Conservation (phyloP, 1,140 invertebrate genomes). For the Phenacoccus solenopsis region DNA sequence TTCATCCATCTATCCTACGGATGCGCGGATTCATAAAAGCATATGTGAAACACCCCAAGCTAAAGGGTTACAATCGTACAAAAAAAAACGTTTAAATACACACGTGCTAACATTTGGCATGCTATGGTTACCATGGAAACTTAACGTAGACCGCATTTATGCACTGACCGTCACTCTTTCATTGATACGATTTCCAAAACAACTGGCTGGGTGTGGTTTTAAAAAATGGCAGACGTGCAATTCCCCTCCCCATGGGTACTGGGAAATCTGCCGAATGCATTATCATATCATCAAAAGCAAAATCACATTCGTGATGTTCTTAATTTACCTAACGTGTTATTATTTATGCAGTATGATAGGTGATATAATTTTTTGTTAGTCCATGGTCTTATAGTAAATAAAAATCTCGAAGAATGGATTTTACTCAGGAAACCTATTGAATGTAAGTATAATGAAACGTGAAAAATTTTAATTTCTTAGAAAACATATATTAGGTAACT, state of each 20-base stretch:
- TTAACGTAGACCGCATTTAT: background rate
- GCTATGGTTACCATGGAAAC: slow-evolving; percentile 5
- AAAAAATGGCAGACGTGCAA: slow-evolving; percentile 1
- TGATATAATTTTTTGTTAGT: no score
- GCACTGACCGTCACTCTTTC: background rate
- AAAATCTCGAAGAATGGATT: no score
- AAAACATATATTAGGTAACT: no score
- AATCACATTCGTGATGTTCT: background rate
- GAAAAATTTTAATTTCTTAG: no score
- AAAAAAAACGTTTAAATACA: background rate
- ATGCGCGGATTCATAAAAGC: background rate
- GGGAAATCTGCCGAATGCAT: background rate
- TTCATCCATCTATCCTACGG: background rate
- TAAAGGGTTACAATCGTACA: background rate
- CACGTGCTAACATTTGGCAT: slow-evolving; percentile 12
- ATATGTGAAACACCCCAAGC: background rate
- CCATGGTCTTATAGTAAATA: no score
- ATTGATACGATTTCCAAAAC: slow-evolving; percentile 11
- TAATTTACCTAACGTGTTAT: no score
- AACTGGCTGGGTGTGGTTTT: slow-evolving; percentile 13
- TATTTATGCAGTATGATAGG: no score
- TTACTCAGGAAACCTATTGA: no score
- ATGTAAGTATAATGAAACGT: no score
- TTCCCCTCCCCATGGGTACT: background rate
- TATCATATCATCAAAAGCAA: background rate